Percentiles rank a stretch among this genome's conserved stretches.
These are phyloP conservation scores for Drosophila antonietae DNA, from an alignment of 2,888 invertebrate genomes.

Conservation along the genomic window DNA sequence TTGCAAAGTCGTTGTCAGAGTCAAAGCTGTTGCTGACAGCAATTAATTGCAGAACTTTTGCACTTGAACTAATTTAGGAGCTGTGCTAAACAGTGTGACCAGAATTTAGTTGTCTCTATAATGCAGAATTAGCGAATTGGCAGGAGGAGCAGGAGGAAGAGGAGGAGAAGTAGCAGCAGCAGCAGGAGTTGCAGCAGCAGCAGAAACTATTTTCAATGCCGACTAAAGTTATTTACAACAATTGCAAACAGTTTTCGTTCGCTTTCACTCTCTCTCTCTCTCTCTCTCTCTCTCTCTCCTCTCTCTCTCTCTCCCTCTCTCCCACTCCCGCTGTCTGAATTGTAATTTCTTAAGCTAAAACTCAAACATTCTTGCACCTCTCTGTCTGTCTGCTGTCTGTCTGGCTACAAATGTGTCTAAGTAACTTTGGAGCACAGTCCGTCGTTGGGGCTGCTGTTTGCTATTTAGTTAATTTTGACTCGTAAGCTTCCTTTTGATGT, in stretches of 20 bases:
- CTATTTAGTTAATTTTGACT: constrained; percentile 69
- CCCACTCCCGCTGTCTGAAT: not conserved
- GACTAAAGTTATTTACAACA: constrained; percentile 41
- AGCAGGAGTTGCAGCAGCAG: not conserved
- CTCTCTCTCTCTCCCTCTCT: too few relatives aligned
- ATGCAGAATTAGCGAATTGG: not conserved
- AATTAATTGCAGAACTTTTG: constrained; percentile 8
- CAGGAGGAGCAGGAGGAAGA: not conserved
- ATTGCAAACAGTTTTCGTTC: constrained; percentile 28
- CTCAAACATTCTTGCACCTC: constrained; percentile 18
- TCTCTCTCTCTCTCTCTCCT: too few relatives aligned
- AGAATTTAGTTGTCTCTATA: not conserved
- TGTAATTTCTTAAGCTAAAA: constrained; percentile 32
- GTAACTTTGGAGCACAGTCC: constrained; percentile 39
- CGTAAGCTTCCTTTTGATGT: constrained; percentile 65
- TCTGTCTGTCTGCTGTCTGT: not conserved
- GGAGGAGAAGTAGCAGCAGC: too few relatives aligned
- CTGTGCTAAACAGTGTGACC: not conserved
- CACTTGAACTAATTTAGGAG: constrained; percentile 1
- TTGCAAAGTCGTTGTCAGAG: not conserved
- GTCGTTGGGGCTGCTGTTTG: constrained; percentile 11
- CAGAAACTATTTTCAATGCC: constrained; percentile 10
- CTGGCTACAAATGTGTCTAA: constrained; percentile 31
- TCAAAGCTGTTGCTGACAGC: constrained; percentile 5
- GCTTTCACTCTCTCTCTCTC: not conserved